Base-by-base conservation (phyloP, 2,888 invertebrate species). In the Sphaeridia pumilis region DNA sequence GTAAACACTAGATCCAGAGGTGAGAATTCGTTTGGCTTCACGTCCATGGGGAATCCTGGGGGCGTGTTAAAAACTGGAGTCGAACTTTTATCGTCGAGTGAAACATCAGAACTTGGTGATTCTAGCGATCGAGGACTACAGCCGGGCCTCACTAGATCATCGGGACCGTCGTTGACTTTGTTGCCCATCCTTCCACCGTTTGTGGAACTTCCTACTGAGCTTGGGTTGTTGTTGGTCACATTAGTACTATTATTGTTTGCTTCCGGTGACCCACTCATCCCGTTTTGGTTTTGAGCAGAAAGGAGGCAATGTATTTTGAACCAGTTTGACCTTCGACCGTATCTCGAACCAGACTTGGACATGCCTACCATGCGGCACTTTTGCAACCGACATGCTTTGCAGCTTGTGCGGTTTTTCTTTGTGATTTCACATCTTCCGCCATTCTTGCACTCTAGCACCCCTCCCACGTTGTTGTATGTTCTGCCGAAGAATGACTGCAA, bases 401-500 rank as follows among this genome's bases (percentile, higher is more conserved):
- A 90, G 1, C 88, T 86, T 3, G 89, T 90, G 52, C 90, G 79
- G 72, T 88, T 90, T 73, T 89, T 88, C 74, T 89, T 88, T 73
- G 88, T 88, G 70, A 90, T 89, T 66, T 87, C 84, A 72, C 89
- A 90, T 65, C 84, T 82, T 5, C 87, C 86, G 69, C 87, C 88
- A 75, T 88, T 89, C 72, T 89, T 90, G 77, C 90, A 90, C 67
- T 88, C 89, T 17, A 87, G 84, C 70, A 89, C 85, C 58, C 87
- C 86, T 48, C 83, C 80, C 64, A 87, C 75, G 72, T 89, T 89
- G 78, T 88, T 89, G 79, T 88, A 88, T 12, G 89, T 87, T 63
- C 89, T 78, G 28, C 89, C 89, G 71, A 90, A 90, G 74, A 90
- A 90, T 47, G 88, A 88, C 89, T 89, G 82, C 45, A 83, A 82